Evolutionary conservation across 2,113 vertebrate species (phyloP).

Genomic region (Etheostoma spectabile): DNA sequence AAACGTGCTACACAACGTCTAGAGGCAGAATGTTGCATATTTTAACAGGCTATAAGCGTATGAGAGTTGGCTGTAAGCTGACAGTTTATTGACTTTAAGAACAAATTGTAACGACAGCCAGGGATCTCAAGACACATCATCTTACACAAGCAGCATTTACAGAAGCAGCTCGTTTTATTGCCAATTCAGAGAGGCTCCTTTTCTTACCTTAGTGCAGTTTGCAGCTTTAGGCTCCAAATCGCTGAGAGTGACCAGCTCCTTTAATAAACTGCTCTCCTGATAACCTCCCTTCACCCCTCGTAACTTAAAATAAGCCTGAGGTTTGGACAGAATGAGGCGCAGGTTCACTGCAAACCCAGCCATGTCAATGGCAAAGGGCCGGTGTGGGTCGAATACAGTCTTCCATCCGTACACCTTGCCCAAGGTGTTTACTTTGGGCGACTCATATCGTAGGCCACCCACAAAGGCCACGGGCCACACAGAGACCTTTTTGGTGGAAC

Average conservation of each 20-base stretch:
- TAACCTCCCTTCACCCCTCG: slow-evolving; percentile 90
- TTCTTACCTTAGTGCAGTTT: slow-evolving; percentile 90
- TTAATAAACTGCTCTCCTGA: slow-evolving; percentile 90
- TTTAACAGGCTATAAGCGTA: slow-evolving; percentile 7
- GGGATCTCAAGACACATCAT: neutral
- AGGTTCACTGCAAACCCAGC: slow-evolving; percentile 91
- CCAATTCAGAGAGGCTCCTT: neutral
- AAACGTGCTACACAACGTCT: slow-evolving; percentile 8
- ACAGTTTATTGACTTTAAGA: slow-evolving; percentile 37
- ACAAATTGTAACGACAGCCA: slow-evolving; percentile 22
- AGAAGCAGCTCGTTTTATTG: slow-evolving; percentile 16
- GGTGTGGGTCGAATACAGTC: slow-evolving; percentile 88
- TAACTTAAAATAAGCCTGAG: slow-evolving; percentile 90
- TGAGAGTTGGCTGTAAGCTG: slow-evolving; percentile 29
- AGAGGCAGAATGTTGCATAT: slow-evolving; percentile 15
- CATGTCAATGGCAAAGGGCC: slow-evolving; percentile 93
- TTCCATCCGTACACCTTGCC: slow-evolving; percentile 92
- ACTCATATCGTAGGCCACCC: slow-evolving; percentile 88
- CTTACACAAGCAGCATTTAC: neutral
- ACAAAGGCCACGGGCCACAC: slow-evolving; percentile 93
- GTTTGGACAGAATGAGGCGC: slow-evolving; percentile 86
- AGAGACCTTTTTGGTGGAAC: slow-evolving; percentile 87
- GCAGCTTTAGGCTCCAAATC: slow-evolving; percentile 91
- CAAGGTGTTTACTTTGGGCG: slow-evolving; percentile 86
- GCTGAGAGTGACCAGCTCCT: slow-evolving; percentile 87